A percentile compares a stretch with the other conserved stretches of the same genome.
Conservation (phyloP, 2,113 vertebrate genomes). For the Paratilapia polleni region DNA sequence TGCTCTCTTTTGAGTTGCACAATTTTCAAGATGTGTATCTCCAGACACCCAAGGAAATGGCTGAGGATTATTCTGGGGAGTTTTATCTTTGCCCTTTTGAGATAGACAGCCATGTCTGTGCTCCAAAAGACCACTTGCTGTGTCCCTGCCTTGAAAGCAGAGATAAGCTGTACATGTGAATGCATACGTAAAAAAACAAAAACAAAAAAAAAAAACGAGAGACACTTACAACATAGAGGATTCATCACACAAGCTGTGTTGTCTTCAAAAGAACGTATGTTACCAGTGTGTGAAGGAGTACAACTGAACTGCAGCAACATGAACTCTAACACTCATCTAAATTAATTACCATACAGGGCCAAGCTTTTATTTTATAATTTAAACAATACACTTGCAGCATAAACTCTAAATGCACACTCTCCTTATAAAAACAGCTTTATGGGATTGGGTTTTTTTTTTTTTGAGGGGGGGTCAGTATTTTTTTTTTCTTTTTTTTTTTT, state of each 20-base stretch:
- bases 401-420: background rate
- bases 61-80: slow-evolving; percentile 27
- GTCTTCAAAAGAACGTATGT: slow-evolving; percentile 16
- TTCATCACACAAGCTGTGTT: slow-evolving; percentile 23
- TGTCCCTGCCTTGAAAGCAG: slow-evolving; percentile 11
- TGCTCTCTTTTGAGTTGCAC: slow-evolving; percentile 21
- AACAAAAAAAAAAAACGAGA: background rate
- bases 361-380: slow-evolving; percentile 35
- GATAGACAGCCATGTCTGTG: slow-evolving; percentile 23
- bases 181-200: slow-evolving; percentile 16
- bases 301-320: slow-evolving; percentile 11
- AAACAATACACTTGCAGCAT: slow-evolving; percentile 15
- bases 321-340: slow-evolving; percentile 27
- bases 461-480: slow-evolving; percentile 2
- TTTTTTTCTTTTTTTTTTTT: background rate
- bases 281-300: background rate
- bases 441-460: no score
- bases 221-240: slow-evolving; percentile 14
- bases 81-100: slow-evolving; percentile 56
- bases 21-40: slow-evolving; percentile 39
- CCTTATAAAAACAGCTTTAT: slow-evolving; percentile 15
- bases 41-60: slow-evolving; percentile 36
- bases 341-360: slow-evolving; percentile 30
- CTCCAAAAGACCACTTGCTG: slow-evolving; percentile 27
- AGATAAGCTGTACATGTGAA: slow-evolving; percentile 45